These are phyloP conservation scores for Synodontis membranacea DNA, from an alignment of 2,113 vertebrate species.

Conservation along the genomic window DNA sequence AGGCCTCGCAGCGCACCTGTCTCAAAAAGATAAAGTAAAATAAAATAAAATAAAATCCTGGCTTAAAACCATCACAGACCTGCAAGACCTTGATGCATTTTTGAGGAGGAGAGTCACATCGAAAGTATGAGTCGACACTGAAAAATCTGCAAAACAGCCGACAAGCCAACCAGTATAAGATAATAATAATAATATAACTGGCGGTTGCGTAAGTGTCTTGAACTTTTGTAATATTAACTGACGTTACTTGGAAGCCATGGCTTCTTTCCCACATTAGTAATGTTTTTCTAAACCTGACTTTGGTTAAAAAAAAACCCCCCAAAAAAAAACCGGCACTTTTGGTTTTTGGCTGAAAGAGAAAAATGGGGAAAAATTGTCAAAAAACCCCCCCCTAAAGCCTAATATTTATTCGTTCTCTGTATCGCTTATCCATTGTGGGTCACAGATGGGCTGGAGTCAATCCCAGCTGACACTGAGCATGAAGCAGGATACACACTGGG, in stretches of 20 bases:
- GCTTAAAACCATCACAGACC: background rate
- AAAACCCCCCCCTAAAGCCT: too few species aligned
- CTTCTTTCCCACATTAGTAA: background rate
- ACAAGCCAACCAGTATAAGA: background rate
- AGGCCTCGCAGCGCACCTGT: conserved; percentile 8
- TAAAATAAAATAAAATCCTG: conserved; percentile 2
- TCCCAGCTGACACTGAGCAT: too few species aligned
- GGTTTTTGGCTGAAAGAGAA: background rate
- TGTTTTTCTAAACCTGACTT: background rate
- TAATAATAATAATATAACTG: too few species aligned
- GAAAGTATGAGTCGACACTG: background rate
- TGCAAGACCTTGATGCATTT: background rate
- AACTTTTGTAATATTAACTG: background rate
- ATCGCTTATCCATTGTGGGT: too few species aligned
- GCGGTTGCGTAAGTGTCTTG: background rate
- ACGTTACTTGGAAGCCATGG: background rate
- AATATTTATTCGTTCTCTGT: too few species aligned
- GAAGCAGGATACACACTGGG: too few species aligned
- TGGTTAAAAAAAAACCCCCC: too few species aligned
- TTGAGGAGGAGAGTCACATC: background rate
- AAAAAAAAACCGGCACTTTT: background rate
- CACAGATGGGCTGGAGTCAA: too few species aligned
- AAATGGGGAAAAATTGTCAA: background rate
- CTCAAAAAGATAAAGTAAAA: too few species aligned
- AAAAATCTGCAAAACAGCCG: background rate